Evolutionary conservation across 2,113 vertebrate genomes (phyloP), one percentile per base, ranked within the genome.

Genomic region (Zeus faber): DNA sequence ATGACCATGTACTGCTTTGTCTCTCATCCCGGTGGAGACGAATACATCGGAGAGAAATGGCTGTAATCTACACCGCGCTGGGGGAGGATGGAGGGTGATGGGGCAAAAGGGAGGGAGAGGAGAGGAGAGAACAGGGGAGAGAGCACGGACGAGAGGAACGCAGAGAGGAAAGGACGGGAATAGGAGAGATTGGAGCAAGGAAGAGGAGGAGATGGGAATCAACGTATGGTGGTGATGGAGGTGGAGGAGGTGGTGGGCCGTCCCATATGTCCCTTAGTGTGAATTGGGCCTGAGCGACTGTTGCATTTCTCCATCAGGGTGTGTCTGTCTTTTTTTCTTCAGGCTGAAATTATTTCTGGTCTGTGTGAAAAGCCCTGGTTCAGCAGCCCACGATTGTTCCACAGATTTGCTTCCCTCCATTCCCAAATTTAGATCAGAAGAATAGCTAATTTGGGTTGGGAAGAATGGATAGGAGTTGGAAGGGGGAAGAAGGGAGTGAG

Each of bases 351-450:
- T 52, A 39, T 41, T 41, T 41, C 16, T 41, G 39, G 39, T 6
- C 17, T 41, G 5, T 41, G 20, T 41, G 39, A 41, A 41, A 41
- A 47, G 40, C 47, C 35, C 41, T 45, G 46, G 60, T 33, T 46
- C 26, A 18, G 56, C 52, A 63, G 48, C 44, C 17, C 47, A 13
- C 29, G 50, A 25, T 59, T 56, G 23, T 56, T 64, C 46, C 26
- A 13, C 14, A 3, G 20, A 16, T 37, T 16, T 50, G 26, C 33
- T 7, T 6, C 48, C n/a, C 21, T 65, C 29, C 26, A n/a, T 45
- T 47, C 18, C 3, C 48, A 25, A 41, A 4, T 62, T 39, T 72
- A 49, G 60, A 64, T 54, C 58, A 58, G 49, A 68, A 40, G 20
- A 8, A 50, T n/a, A n/a, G n/a, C n/a, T n/a, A n/a, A n/a, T n/a